Percentiles rank a stretch among this genome's conserved stretches.
phyloP scores from a whole-genome alignment of 2,797 vertebrate species.

The Xiphorhynchus erythropygius region DNA sequence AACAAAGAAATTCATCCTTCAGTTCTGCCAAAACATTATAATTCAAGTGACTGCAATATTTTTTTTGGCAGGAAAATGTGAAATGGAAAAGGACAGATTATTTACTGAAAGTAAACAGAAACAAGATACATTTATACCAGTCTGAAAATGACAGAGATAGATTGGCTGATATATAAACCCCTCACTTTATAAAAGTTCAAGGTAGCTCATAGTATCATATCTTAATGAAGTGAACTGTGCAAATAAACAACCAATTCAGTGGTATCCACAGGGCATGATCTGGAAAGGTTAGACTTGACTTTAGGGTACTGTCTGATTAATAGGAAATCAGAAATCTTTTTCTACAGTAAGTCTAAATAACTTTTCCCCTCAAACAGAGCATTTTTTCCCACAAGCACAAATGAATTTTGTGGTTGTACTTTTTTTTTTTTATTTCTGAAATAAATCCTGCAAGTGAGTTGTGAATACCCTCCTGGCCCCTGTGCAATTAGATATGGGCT shows the following conservation, averaged over 20 bases:
- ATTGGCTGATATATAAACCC: neutral
- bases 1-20: neutral
- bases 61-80: constrained; percentile 22
- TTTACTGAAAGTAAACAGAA: constrained; percentile 36
- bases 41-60: neutral
- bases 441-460: neutral
- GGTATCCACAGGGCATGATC: constrained; percentile 9
- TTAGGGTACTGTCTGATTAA: constrained; percentile 26
- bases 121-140: neutral
- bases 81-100: constrained; percentile 14
- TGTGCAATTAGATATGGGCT: neutral
- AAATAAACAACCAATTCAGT: constrained; percentile 17
- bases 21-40: constrained; percentile 1
- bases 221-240: constrained; percentile 30
- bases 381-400: neutral
- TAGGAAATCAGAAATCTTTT: neutral
- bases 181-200: neutral
- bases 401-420: neutral
- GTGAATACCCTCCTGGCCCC: neutral
- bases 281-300: constrained; percentile 48
- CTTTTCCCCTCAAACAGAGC: neutral
- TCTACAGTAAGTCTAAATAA: neutral
- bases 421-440: neutral
- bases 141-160: neutral
- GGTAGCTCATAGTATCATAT: neutral